Base-by-base conservation (phyloP, 2,888 invertebrate species). In the Lasioglossum vierecki region DNA sequence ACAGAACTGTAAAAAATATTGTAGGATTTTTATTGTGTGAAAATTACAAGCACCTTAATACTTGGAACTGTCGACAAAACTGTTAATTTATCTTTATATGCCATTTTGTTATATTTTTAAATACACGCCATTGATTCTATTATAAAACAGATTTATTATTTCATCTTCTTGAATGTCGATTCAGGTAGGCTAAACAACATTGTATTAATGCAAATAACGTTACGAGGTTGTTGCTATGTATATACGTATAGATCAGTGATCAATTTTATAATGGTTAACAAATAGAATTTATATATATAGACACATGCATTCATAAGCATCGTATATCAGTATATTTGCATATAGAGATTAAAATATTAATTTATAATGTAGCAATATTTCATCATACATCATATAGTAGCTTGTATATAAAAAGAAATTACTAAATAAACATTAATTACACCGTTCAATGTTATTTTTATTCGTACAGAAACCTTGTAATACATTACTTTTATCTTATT, bases 11-110 rank as follows among this genome's bases (percentile, higher is more conserved):
- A 84, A 90, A 70, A 80, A 89, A 87, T 57, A 90, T 82, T 91
- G 91, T 93, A 91, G 90, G 91, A 87, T 88, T 88, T 88, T 87
- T 83, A 75, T 84, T 79, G 63, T 63, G 63, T 63, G 30, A 82
- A 77, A 80, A 72, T 75, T 39, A 78, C 30, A 73, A 80, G 74
- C 79, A 73, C 26, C 76, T 44, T 68, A 71, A 44, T 74, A 26
- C 22, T 63, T 18, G 66, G 70, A 57, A 46, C 76, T 74, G 39
- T 68, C 73, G 66, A 80, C 30, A 60, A 46, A 72, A 60, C 68
- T 87, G 81, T 82, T 88, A 76, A 88, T 80, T 87, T 90, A 89
- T 86, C 82, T 86, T 88, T 76, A 66, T 85, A 70, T 75, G 72
- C 66, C n/a, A 71, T 81, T 83, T 87, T 86, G 71, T 83, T 89